Percentiles rank a stretch among this genome's conserved stretches.
Evolutionary conservation across 2,113 vertebrate genomes (phyloP).

Genomic region (Casuarius casuarius): DNA sequence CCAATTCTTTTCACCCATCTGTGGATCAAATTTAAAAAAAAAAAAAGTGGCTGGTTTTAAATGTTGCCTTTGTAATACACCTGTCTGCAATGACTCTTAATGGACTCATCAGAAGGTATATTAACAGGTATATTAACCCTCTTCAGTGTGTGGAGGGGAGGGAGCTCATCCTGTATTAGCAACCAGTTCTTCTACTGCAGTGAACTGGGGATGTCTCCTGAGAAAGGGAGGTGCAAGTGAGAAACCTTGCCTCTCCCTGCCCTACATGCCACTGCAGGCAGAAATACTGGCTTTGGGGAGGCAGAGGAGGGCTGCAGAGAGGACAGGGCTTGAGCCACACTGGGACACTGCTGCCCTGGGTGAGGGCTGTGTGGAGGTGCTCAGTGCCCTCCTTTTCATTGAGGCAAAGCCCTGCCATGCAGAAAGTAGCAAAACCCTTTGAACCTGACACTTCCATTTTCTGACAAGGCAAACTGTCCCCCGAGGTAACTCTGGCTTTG

Average conservation of each 20-base stretch:
- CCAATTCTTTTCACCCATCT: not conserved
- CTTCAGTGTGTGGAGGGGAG: not conserved
- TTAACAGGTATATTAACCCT: not conserved
- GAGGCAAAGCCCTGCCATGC: not conserved
- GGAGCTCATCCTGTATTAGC: not conserved
- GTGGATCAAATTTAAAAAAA: not conserved
- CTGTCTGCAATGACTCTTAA: not conserved
- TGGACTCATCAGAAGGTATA: not conserved
- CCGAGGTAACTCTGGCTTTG: not conserved
- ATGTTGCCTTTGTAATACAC: fast-evolving
- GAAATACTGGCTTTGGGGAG: no score
- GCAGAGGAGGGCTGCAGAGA: no score
- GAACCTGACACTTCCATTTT: not conserved
- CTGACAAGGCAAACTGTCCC: not conserved
- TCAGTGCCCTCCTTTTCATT: not conserved
- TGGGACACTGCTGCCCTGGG: no score
- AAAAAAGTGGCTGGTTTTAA: not conserved
- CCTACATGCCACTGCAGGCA: no score
- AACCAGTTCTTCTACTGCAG: not conserved
- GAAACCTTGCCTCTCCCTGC: not conserved
- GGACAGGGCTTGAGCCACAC: no score
- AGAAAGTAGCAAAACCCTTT: not conserved
- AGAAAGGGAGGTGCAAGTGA: not conserved
- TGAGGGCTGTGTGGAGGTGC: no score
- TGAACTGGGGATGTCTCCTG: not conserved